phyloP scores from a whole-genome alignment of 2,797 vertebrate genomes.

The Sibirionetta formosa region DNA sequence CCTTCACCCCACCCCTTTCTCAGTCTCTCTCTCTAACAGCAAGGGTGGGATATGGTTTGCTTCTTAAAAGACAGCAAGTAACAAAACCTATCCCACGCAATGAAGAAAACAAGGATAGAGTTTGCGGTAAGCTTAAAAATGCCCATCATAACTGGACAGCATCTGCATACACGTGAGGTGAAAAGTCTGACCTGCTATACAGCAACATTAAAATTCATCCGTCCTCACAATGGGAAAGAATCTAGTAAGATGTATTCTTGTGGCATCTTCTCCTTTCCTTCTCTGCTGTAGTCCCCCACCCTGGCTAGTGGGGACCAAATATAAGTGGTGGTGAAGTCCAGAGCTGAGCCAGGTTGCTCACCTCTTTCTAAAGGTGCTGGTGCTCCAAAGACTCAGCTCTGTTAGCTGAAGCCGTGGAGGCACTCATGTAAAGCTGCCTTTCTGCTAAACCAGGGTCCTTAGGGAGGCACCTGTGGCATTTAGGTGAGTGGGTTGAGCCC shows the following conservation, averaged over 20 bases:
- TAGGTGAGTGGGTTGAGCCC: neutral
- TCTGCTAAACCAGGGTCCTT: neutral
- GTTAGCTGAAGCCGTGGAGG: neutral
- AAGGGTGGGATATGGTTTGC: neutral
- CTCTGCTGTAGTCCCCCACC: neutral
- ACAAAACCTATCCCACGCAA: neutral
- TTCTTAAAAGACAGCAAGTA: neutral
- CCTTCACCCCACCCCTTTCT: rapidly evolving
- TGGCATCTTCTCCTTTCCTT: rapidly evolving
- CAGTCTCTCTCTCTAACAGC: neutral
- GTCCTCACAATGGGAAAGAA: rapidly evolving
- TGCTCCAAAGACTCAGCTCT: neutral
- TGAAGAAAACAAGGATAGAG: neutral
- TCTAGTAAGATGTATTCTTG: neutral
- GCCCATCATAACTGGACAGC: neutral
- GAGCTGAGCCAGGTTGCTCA: rapidly evolving
- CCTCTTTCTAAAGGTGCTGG: neutral
- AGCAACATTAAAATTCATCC: neutral
- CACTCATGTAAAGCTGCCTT: neutral
- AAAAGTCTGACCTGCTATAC: neutral
- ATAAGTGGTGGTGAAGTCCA: neutral
- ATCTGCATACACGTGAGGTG: neutral
- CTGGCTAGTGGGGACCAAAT: neutral
- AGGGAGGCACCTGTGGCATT: rapidly evolving
- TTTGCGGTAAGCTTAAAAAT: neutral